Conservation (phyloP, 2,888 invertebrate genomes). For the Phrixothrix hirtus region DNA sequence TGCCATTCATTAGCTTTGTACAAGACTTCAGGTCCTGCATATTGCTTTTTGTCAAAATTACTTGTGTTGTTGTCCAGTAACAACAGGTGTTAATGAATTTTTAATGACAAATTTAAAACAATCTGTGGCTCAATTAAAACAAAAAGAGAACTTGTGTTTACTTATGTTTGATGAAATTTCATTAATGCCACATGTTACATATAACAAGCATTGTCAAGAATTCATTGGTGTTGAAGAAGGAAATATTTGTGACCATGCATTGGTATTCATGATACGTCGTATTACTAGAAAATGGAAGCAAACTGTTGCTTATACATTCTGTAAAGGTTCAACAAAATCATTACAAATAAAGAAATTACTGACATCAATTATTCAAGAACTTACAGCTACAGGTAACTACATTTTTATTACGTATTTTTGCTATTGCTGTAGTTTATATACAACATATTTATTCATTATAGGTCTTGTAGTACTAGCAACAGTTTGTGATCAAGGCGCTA, state of each 20-base stretch:
- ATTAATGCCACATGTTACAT: not conserved
- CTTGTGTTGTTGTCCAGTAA: not conserved
- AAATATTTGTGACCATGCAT: slow-evolving; percentile 1
- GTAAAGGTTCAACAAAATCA: not conserved
- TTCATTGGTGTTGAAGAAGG: not conserved
- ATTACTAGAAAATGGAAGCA: slow-evolving; percentile 7
- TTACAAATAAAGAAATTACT: no score
- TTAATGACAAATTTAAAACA: not conserved
- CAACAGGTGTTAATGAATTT: not conserved
- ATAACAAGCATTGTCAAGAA: not conserved
- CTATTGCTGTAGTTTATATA: no score
- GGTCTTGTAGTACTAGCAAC: no score
- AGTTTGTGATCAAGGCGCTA: no score
- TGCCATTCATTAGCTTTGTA: no score
- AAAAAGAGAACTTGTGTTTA: not conserved
- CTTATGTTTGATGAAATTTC: not conserved
- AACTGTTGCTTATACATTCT: slow-evolving; percentile 2
- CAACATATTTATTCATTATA: no score
- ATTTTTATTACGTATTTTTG: no score
- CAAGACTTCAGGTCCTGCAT: no score
- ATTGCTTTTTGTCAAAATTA: no score
- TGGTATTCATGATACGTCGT: slow-evolving; percentile 3
- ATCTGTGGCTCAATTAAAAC: not conserved
- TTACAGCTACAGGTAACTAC: no score
- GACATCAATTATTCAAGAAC: no score